Conservation (phyloP, 2,113 vertebrate species). For the Cairina moschata region DNA sequence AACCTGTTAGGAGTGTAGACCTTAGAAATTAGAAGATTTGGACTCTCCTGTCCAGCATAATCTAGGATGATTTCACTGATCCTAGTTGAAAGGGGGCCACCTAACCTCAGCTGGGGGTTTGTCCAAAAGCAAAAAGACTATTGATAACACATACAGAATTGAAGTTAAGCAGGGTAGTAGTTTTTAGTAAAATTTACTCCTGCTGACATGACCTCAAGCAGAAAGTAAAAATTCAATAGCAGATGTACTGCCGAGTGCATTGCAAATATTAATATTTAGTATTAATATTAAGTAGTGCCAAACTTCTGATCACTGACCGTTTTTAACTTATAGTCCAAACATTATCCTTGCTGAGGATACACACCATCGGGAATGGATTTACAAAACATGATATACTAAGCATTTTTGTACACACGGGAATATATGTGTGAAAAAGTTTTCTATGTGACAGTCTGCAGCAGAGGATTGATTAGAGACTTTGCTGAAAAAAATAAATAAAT, state of each 20-base stretch:
- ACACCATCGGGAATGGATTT: not conserved
- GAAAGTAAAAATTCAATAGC: not conserved
- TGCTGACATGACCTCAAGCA: not conserved
- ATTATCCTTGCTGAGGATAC: not conserved
- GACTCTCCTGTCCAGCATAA: not conserved
- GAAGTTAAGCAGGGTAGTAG: not conserved
- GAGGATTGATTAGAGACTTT: not conserved
- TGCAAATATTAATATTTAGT: not conserved
- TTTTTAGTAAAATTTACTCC: not conserved
- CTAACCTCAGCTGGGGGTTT: not conserved
- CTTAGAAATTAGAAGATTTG: not conserved
- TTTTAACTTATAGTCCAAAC: slow-evolving; percentile 8
- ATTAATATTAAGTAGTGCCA: not conserved
- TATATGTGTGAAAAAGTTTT: not conserved
- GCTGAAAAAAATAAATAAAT: not conserved
- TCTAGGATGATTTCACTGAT: not conserved
- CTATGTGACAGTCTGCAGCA: not conserved
- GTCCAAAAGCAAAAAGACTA: not conserved
- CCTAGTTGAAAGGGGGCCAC: not conserved
- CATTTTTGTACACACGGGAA: not conserved
- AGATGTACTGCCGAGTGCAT: not conserved
- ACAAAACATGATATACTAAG: not conserved
- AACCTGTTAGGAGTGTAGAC: not conserved
- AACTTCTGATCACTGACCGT: slow-evolving; percentile 10
- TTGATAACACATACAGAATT: not conserved